Conservation (phyloP, 92 coral and sea anemone species). For the Isaurus tuberculatus region DNA sequence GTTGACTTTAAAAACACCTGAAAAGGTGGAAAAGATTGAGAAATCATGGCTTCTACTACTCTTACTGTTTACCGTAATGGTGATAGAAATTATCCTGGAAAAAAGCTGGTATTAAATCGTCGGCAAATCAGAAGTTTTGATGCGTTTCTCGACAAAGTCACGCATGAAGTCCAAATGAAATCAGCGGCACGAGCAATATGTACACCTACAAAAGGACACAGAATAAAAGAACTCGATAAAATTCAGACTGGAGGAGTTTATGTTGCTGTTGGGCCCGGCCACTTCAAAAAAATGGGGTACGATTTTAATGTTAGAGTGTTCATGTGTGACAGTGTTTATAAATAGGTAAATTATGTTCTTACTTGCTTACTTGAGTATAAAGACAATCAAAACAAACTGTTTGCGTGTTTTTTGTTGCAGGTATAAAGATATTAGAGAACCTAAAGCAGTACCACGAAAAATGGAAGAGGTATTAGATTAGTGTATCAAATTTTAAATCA, state of each 20-base stretch:
- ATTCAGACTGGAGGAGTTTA: constrained; percentile 41
- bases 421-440: constrained; percentile 39
- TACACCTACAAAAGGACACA: constrained; percentile 38
- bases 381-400: background rate
- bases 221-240: constrained; percentile 44
- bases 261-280: constrained; percentile 42
- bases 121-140: constrained; percentile 45
- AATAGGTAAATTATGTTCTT: background rate
- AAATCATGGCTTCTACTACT: constrained; percentile 40
- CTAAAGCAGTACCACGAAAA: constrained; percentile 31
- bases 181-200: constrained; percentile 35
- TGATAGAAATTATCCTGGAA: constrained; percentile 38
- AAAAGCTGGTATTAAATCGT: constrained; percentile 41
- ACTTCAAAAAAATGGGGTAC: constrained; percentile 43
- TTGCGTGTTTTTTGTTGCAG: background rate
- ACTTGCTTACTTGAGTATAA: background rate
- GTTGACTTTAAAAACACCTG: background rate
- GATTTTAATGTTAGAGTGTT: no score
- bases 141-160: constrained; percentile 43
- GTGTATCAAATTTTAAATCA: no score
- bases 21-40: background rate
- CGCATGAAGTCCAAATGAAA: constrained; percentile 42
- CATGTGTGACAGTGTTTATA: no score
- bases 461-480: constrained; percentile 26
- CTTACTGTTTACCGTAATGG: constrained; percentile 45